Conservation (phyloP, 2,113 vertebrate species). For the Leuciscus idus region DNA sequence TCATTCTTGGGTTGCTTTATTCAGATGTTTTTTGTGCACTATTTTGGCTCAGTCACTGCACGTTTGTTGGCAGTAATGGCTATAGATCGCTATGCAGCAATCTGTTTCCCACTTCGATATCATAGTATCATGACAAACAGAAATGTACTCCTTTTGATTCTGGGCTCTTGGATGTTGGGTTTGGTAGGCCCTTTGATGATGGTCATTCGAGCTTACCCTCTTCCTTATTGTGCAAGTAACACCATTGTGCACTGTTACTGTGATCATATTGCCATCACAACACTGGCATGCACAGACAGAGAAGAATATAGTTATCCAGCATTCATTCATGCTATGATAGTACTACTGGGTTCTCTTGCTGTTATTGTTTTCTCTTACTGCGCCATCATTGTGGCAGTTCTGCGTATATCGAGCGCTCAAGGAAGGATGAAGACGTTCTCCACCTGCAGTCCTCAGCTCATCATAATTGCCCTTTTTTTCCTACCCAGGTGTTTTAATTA, state of each 20-base stretch:
- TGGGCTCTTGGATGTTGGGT: conserved; percentile 42
- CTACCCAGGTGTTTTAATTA: too few species aligned
- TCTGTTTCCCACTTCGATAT: conserved; percentile 69
- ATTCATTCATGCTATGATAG: too few species aligned
- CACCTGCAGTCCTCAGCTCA: too few species aligned
- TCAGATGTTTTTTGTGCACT: conserved; percentile 64
- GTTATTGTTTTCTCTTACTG: too few species aligned
- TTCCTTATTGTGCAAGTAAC: conserved; percentile 69
- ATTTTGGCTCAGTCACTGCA: conserved; percentile 61
- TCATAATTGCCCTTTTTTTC: too few species aligned
- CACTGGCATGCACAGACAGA: too few species aligned
- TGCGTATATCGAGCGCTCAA: too few species aligned
- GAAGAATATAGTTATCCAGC: too few species aligned
- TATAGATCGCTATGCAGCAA: conserved; percentile 68
- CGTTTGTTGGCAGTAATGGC: conserved; percentile 66
- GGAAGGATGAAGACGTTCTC: too few species aligned
- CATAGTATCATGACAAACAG: conserved; percentile 50
- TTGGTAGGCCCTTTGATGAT: conserved; percentile 41
- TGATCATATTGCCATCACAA: conserved; percentile 69
- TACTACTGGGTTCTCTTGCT: too few species aligned
- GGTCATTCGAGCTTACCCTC: conserved; percentile 63
- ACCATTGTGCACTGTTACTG: conserved; percentile 68
- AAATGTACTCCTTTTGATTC: not conserved
- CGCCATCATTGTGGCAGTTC: too few species aligned
- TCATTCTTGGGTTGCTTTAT: conserved; percentile 57